Percentiles rank a stretch among this genome's conserved stretches.
Evolutionary conservation across 2,797 vertebrate species (phyloP).

Genomic region (Poecile montanus): DNA sequence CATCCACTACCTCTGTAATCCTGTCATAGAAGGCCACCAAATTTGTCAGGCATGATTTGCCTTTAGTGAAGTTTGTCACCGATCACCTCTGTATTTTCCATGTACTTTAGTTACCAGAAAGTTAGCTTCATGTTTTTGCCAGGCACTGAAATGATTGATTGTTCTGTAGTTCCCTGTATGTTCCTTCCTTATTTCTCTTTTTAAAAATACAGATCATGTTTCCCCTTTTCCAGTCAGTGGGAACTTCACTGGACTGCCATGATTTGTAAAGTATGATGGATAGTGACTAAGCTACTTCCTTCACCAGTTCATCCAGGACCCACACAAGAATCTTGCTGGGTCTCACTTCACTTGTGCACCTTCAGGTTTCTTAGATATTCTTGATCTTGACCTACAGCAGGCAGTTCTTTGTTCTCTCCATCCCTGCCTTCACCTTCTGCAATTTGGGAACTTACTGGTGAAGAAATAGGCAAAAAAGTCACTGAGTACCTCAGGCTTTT

Average conservation of each 20-base stretch:
- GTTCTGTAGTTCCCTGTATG: not conserved
- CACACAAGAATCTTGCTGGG: not conserved
- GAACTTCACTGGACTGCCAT: not conserved
- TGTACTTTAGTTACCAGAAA: not conserved
- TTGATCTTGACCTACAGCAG: not conserved
- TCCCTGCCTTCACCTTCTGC: not conserved
- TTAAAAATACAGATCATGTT: not conserved
- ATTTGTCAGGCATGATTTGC: not conserved
- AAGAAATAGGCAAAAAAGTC: not conserved
- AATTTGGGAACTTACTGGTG: not conserved
- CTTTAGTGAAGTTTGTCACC: not conserved
- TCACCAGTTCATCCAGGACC: not conserved
- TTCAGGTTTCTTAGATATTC: not conserved
- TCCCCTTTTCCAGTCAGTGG: not conserved
- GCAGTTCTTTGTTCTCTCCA: not conserved
- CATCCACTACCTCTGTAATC: not conserved
- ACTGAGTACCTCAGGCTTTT: not conserved
- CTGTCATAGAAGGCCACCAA: not conserved
- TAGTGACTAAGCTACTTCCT: not conserved
- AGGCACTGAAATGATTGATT: not conserved
- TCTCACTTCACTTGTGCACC: not conserved
- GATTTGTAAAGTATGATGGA: not conserved
- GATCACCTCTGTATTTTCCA: not conserved
- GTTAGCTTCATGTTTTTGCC: not conserved
- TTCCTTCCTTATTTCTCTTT: not conserved